A percentile compares a stretch with the other conserved stretches of the same genome.
Evolutionary conservation across 2,888 invertebrate species (phyloP).

Genomic region (Cheilosia pagana): DNA sequence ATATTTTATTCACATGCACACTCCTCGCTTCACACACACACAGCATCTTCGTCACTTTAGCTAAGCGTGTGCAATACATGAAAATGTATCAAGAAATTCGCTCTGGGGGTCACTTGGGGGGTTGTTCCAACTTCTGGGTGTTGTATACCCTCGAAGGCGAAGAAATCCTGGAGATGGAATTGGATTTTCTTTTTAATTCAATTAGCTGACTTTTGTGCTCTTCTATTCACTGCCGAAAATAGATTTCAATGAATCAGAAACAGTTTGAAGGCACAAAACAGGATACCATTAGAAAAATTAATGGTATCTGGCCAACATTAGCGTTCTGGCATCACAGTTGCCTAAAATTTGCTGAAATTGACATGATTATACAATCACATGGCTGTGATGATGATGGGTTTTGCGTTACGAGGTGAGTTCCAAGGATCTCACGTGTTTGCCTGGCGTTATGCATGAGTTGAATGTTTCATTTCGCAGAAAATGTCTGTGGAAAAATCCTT

Average conservation of each 20-base stretch:
- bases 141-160: not conserved
- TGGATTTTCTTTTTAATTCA: conserved; percentile 61
- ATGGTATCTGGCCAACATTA: not conserved
- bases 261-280: not conserved
- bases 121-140: not conserved
- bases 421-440: too few relatives aligned
- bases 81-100: conserved; percentile 5
- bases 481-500: too few relatives aligned
- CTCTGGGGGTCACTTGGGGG: conserved; percentile 26
- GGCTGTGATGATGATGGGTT: too few relatives aligned
- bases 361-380: too few relatives aligned
- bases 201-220: conserved; percentile 60
- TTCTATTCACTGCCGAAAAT: conserved; percentile 39
- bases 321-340: not conserved
- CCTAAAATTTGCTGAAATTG: too few relatives aligned
- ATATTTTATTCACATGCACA: not conserved
- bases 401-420: too few relatives aligned
- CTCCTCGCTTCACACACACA: not conserved
- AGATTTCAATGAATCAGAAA: conserved; percentile 13
- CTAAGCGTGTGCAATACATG: conserved; percentile 39
- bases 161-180: conserved; percentile 9
- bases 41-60: conserved; percentile 26
- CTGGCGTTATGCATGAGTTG: too few relatives aligned
- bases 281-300: not conserved
- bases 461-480: too few relatives aligned